Conservation (phyloP, 2,797 vertebrate species). For the Rhabdophis nuchalis region DNA sequence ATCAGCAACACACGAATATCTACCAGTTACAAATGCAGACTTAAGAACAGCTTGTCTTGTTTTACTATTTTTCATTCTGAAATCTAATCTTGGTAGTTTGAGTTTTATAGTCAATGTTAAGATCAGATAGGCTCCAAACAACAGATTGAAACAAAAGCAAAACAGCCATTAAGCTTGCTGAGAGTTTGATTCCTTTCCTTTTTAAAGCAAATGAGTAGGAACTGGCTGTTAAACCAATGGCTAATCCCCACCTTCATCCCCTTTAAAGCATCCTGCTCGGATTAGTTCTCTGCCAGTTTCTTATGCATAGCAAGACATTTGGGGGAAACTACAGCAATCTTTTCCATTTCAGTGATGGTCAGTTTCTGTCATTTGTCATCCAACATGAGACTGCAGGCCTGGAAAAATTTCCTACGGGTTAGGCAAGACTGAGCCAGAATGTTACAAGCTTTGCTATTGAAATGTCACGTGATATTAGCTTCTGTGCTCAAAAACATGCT, state of each 20-base stretch:
- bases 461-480: background rate
- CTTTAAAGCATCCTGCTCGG: background rate
- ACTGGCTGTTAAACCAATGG: background rate
- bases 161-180: background rate
- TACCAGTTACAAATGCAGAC: background rate
- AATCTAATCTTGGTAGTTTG: background rate
- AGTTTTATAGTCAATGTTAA: background rate
- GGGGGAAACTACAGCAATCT: background rate
- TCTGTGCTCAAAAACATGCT: background rate
- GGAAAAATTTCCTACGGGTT: background rate
- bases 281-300: background rate
- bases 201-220: background rate
- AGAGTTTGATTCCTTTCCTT: background rate
- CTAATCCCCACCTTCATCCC: background rate
- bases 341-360: background rate
- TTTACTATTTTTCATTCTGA: background rate
- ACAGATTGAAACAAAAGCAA: background rate
- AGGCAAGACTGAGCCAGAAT: background rate
- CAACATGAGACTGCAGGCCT: background rate
- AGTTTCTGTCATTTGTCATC: background rate
- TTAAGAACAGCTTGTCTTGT: background rate
- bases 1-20: background rate
- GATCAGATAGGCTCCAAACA: background rate
- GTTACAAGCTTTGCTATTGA: background rate
- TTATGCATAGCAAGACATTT: background rate